Percentiles rank a stretch among this genome's conserved stretches.
Conservation (phyloP, 2,113 vertebrate species). For the Penelope pileata region DNA sequence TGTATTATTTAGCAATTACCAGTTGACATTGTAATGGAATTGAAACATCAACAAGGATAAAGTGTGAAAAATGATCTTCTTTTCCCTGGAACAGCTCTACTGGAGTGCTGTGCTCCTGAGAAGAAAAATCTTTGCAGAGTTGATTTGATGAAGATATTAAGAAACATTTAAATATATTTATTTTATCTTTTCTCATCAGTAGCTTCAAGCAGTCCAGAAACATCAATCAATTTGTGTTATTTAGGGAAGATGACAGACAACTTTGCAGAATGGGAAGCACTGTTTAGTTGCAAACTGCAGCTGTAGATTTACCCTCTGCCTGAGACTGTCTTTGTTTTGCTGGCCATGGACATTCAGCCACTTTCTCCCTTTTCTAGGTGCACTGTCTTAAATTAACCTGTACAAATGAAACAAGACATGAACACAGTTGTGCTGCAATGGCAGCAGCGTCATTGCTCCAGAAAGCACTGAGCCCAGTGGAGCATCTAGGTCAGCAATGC, state of each 20-base stretch:
- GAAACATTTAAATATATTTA: background rate
- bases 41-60: constrained; percentile 22
- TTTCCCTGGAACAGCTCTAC: background rate
- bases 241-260: background rate
- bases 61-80: background rate
- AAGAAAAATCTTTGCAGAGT: background rate
- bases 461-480: background rate
- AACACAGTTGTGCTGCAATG: background rate
- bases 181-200: background rate
- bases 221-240: background rate
- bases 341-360: background rate
- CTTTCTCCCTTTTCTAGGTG: background rate
- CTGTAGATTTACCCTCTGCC: background rate
- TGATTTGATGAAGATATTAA: background rate
- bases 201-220: background rate
- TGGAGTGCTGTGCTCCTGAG: background rate
- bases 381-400: background rate
- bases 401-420: background rate
- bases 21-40: constrained; percentile 13
- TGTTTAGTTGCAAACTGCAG: background rate
- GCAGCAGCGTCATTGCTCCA: background rate
- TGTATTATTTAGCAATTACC: constrained; percentile 31
- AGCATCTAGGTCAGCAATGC: background rate
- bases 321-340: background rate
- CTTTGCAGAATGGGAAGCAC: background rate